phyloP scores from a whole-genome alignment of 1,140 invertebrate species.

The Mesaphorura yosii region DNA sequence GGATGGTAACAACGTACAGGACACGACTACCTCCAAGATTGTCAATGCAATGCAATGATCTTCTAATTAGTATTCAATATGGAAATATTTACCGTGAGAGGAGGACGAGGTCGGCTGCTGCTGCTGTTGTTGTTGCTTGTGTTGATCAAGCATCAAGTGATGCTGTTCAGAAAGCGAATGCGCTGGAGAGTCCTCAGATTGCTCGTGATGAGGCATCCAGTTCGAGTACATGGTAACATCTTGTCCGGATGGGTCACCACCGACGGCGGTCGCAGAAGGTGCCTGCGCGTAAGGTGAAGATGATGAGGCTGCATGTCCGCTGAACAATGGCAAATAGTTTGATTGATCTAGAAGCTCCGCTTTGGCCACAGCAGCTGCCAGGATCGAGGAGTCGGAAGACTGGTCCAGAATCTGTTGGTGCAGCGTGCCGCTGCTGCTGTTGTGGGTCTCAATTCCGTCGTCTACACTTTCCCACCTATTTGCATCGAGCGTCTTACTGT shows the following conservation, averaged over 20 bases:
- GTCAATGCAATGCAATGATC: background rate
- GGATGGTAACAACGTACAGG: background rate
- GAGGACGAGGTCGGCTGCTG: slow-evolving; percentile 16
- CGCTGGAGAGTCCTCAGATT: background rate
- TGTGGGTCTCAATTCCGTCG: background rate
- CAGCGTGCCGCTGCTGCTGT: background rate
- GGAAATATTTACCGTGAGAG: slow-evolving; percentile 10
- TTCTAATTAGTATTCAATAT: background rate
- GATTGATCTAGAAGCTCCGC: slow-evolving; percentile 16
- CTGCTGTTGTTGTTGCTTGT: background rate
- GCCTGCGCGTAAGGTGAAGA: too few species aligned
- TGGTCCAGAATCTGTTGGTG: too few species aligned
- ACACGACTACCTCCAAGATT: background rate
- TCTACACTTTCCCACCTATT: too few species aligned
- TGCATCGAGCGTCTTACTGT: too few species aligned
- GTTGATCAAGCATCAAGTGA: too few species aligned
- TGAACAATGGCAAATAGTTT: slow-evolving; percentile 17
- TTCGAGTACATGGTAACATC: slow-evolving; percentile 7
- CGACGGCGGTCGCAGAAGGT: too few species aligned
- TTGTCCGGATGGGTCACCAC: background rate
- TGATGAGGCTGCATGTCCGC: background rate
- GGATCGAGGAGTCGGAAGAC: slow-evolving; percentile 1
- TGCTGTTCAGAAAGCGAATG: background rate
- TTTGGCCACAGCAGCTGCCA: slow-evolving; percentile 15
- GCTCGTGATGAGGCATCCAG: background rate